Base-by-base conservation (phyloP, 2,888 invertebrate genomes). In the Ariolimax columbianus region DNA sequence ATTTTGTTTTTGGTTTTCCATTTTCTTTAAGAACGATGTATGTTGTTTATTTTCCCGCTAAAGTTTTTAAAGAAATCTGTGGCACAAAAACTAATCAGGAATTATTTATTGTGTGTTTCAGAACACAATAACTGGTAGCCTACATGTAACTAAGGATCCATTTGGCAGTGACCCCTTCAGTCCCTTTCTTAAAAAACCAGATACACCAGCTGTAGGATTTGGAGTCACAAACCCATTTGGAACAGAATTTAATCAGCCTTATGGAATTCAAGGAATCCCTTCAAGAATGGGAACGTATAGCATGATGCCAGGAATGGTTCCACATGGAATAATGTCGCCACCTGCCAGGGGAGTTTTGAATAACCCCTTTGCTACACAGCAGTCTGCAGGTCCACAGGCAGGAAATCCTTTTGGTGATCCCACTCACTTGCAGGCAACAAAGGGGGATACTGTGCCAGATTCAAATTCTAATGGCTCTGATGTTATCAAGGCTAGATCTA, bases 91-190 rank as follows among this genome's bases (percentile, higher is more conserved):
- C 30, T 66, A 66, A 66, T 33, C 17, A 33, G 7, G 0, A 30
- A 30, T n/a, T 43, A 14, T 43, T 26, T 43, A 0, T 36, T 72
- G 33, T 9, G 23, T 78, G 0, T 84, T 84, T 51, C 78, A 84
- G 83, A 77, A 51, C 70, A 30, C 51, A 33, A 40, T 47, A 26
- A 55, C 75, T 40, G 75, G 77, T 66, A 82, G 73, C 19, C 51
- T 89, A 38, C 88, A 89, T 82, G 85, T 88, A 14, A 82, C 88
- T 1, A 82, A 19, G 70, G 89, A 91, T 81, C 90, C 90, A 19
- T 90, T 89, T 85, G 89, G 88, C 43, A 87, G 80, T 82, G 89
- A 89, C 66, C 89, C 89, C 14, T 90, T 90, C 80, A 70, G 82
- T 55, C 38, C 86, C n/a, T 38, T 33, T 43, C 72, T 70, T 33